Evolutionary conservation across 2,797 vertebrate species (phyloP), one percentile per base, ranked within the genome.

Genomic region (Loriculus beryllinus): DNA sequence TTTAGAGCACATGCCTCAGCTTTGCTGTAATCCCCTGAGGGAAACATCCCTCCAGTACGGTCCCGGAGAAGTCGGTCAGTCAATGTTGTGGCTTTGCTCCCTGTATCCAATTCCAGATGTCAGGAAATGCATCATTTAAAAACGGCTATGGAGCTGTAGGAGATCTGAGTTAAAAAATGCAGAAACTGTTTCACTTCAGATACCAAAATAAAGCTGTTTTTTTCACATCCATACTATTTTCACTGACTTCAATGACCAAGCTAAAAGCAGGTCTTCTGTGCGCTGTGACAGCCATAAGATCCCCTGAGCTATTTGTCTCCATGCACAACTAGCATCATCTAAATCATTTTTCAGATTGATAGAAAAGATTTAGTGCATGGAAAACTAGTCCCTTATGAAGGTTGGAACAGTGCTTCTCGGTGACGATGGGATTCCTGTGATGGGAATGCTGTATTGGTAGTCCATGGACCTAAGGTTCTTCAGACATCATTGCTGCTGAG

Each of bases 11-110:
- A 91, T 93, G 91, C 81, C 80, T 90, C 80, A 76, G 80, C 82
- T 95, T 94, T 94, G 92, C 91, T 92, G 83, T 90, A 88, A 86
- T 92, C 86, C 81, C 75, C 80, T 11, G 74, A 91, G 91, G 88
- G 84, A 57, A 83, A 82, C 79, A 74, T 59, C 91, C 69, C 65
- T 90, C 68, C 69, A 25, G 67, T 31, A 6, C 3, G 29, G 85
- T 52, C 85, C 82, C 2, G 0, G 69, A 84, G 67, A 79, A 92
- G 85, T 56, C 42, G 0, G 69, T 26, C 80, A 9, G 85, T 72
- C 91, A 56, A 6, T 14, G 29, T 28, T 77, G 64, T 77, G 75
- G 74, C 92, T 95, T 65, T 75, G 80, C 83, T 91, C 56, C 88
- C 80, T 67, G 78, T 74, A 77, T 95, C 80, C 63, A 35, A 29